Percentiles rank a stretch among this genome's conserved stretches.
phyloP scores from a whole-genome alignment of 2,797 vertebrate species.

The Champsocephalus gunnari region DNA sequence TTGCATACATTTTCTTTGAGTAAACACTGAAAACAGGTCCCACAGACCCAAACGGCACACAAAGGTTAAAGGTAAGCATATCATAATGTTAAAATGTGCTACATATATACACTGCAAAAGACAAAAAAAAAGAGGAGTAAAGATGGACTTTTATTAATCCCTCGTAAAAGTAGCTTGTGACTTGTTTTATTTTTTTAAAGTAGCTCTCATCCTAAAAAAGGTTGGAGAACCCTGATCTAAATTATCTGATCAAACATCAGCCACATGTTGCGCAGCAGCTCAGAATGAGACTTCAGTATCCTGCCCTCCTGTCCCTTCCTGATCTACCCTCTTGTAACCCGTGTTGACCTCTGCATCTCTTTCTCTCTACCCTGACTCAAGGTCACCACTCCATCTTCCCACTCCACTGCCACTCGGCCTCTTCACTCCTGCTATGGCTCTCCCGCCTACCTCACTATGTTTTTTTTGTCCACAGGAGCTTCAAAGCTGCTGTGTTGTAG shows the following conservation, averaged over 20 bases:
- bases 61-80: too few species aligned
- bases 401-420: slow-evolving; percentile 57
- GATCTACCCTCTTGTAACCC: slow-evolving; percentile 24
- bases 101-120: too few species aligned
- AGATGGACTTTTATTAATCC: too few species aligned
- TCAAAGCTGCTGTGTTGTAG: slow-evolving; percentile 1
- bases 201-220: too few species aligned
- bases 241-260: background rate
- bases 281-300: slow-evolving; percentile 24
- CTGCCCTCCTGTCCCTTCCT: slow-evolving; percentile 21
- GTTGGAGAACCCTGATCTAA: background rate
- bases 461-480: slow-evolving; percentile 35
- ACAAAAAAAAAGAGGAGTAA: too few species aligned
- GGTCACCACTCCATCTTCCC: slow-evolving; percentile 54
- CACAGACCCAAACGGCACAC: too few species aligned
- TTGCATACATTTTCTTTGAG: too few species aligned
- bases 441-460: slow-evolving; percentile 16
- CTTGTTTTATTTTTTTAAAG: too few species aligned
- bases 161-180: too few species aligned
- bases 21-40: too few species aligned
- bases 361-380: slow-evolving; percentile 45
- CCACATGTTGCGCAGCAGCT: background rate
- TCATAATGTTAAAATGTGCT: too few species aligned
- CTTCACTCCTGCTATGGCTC: slow-evolving; percentile 43
- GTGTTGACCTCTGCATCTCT: slow-evolving; percentile 44